phyloP scores from a whole-genome alignment of 1,140 invertebrate genomes.

The Muscidifurax raptorellus region DNA sequence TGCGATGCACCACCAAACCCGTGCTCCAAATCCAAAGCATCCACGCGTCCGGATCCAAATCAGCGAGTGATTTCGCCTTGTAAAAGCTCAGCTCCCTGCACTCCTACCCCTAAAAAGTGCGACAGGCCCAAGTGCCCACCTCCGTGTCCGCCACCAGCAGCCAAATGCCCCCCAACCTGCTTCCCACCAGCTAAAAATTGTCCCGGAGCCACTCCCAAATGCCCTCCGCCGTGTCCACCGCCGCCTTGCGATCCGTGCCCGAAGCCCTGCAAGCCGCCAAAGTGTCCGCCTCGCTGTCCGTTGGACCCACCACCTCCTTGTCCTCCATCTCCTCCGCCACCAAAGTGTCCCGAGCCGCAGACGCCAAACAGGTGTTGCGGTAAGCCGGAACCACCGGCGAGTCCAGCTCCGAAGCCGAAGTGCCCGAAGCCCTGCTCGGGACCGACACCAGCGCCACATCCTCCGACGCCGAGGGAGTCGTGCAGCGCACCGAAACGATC shows the following conservation, averaged over 20 bases:
- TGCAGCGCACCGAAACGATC: constrained; percentile 16
- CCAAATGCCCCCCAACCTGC: constrained; percentile 3
- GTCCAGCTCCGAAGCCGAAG: constrained; percentile 37
- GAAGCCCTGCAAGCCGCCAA: background rate
- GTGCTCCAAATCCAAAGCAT: background rate
- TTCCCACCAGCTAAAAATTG: constrained; percentile 13
- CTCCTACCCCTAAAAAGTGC: background rate
- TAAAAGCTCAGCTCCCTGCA: background rate
- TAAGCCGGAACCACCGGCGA: background rate
- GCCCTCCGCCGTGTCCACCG: background rate
- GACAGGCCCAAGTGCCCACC: background rate
- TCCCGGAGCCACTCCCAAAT: background rate
- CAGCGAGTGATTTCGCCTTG: background rate
- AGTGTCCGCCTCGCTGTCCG: constrained; percentile 12
- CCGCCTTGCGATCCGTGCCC: too few species aligned
- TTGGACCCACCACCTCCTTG: constrained; percentile 6
- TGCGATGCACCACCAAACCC: background rate
- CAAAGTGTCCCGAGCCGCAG: too few species aligned
- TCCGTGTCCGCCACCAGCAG: background rate
- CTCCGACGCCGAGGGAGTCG: constrained; percentile 20
- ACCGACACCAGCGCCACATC: background rate
- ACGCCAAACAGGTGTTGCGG: constrained; percentile 5
- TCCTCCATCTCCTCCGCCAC: constrained; percentile 28
- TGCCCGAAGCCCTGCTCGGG: constrained; percentile 8
- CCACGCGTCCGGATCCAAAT: background rate